Percentiles rank a stretch among this genome's conserved stretches.
phyloP scores from a whole-genome alignment of 2,888 invertebrate genomes.

The Troides helena region DNA sequence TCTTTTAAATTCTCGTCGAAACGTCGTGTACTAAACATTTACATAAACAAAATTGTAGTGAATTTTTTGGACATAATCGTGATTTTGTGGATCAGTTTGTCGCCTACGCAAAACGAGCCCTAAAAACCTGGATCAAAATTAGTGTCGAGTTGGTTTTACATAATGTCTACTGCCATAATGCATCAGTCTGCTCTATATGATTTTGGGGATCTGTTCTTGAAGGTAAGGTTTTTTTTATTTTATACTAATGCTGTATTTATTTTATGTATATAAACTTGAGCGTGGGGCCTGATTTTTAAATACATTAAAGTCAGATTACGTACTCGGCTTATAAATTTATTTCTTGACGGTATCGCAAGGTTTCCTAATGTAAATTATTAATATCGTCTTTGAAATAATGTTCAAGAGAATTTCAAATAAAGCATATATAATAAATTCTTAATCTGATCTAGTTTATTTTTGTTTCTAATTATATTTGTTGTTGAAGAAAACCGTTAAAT shows the following conservation, averaged over 20 bases:
- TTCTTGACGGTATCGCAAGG: too few species aligned
- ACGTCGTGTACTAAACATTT: slow-evolving; percentile 59
- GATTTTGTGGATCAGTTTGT: slow-evolving; percentile 72
- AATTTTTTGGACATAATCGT: slow-evolving; percentile 67
- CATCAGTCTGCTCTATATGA: slow-evolving; percentile 87
- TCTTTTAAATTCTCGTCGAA: slow-evolving; percentile 66
- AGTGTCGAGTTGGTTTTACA: slow-evolving; percentile 71
- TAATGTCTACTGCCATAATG: slow-evolving; percentile 90
- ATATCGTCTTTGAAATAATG: too few species aligned
- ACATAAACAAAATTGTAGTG: slow-evolving; percentile 68
- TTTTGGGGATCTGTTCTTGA: slow-evolving; percentile 86
- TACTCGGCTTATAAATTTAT: not conserved
- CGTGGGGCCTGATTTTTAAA: too few species aligned
- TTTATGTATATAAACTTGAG: not conserved
- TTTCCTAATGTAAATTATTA: too few species aligned
- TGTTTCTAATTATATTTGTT: too few species aligned
- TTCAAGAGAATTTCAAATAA: too few species aligned
- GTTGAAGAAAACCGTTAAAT: not conserved
- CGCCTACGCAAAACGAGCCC: slow-evolving; percentile 46
- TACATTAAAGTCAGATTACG: not conserved
- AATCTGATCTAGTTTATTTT: too few species aligned
- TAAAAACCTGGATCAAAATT: slow-evolving; percentile 65
- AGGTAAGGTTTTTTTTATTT: slow-evolving; percentile 73
- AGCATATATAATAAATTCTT: too few species aligned
- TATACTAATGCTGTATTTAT: not conserved